Conservation (phyloP, 2,797 vertebrate species). For the Sus cebifrons region DNA sequence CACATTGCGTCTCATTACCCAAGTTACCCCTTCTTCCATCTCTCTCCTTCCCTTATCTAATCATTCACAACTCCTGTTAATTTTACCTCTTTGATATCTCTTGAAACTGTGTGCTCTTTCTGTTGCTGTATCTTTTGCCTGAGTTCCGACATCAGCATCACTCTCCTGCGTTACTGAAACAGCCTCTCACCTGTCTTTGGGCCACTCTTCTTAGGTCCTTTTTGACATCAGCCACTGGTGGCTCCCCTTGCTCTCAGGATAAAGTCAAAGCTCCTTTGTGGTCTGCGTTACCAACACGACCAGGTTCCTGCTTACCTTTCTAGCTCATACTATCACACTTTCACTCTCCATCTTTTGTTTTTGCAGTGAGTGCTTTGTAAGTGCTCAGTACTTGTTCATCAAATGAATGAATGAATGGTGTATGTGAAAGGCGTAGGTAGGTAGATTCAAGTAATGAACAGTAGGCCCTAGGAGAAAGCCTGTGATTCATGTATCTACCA, state of each 20-base stretch:
- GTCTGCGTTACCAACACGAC: neutral
- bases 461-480: neutral
- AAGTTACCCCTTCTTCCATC: neutral
- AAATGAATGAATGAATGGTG: neutral
- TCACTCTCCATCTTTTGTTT: neutral
- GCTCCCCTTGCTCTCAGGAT: neutral
- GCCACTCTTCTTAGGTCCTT: neutral
- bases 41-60: neutral
- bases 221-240: neutral
- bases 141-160: neutral
- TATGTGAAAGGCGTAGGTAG: neutral
- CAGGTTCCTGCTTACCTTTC: neutral
- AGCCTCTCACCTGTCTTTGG: neutral
- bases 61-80: neutral
- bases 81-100: neutral
- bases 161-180: neutral
- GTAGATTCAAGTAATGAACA: neutral
- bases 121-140: neutral
- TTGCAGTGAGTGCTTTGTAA: neutral
- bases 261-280: neutral
- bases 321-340: neutral
- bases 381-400: neutral
- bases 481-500: neutral
- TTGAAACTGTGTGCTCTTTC: neutral
- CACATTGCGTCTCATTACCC: neutral